phyloP scores from a whole-genome alignment of 1,140 invertebrate species.

The Antheraea mylitta region DNA sequence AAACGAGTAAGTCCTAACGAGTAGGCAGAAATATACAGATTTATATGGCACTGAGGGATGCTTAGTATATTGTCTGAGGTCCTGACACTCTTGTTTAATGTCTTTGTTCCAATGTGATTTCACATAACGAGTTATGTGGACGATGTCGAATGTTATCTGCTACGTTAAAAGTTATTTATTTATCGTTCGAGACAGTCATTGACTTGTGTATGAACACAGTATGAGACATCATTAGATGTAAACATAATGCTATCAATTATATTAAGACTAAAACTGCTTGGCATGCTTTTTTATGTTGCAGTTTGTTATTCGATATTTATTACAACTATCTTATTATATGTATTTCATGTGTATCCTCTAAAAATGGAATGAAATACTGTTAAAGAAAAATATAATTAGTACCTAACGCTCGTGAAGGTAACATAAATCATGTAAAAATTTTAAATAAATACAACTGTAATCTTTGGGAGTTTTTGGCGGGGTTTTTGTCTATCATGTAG shows the following conservation, averaged over 20 bases:
- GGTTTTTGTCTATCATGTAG: no score
- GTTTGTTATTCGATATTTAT: no score
- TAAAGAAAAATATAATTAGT: no score
- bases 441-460: no score
- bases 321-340: no score
- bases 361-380: no score
- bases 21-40: conserved; percentile 34
- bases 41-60: conserved; percentile 62
- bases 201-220: not conserved
- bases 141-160: conserved; percentile 33
- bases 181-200: conserved; percentile 10
- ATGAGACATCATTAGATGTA: not conserved
- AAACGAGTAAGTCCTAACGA: conserved; percentile 29
- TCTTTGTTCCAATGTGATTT: conserved; percentile 67
- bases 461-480: no score
- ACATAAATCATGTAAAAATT: no score
- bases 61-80: conserved; percentile 70
- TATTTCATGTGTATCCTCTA: no score
- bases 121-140: conserved; percentile 45
- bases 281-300: not conserved
- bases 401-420: no score
- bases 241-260: no score
- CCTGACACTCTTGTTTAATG: conserved; percentile 68
- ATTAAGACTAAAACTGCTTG: no score
- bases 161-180: conserved; percentile 13